Percentiles rank a stretch among this genome's conserved stretches.
These are phyloP conservation scores for Atta cephalotes DNA, from an alignment of 1,140 invertebrate species.

Conservation along the genomic window DNA sequence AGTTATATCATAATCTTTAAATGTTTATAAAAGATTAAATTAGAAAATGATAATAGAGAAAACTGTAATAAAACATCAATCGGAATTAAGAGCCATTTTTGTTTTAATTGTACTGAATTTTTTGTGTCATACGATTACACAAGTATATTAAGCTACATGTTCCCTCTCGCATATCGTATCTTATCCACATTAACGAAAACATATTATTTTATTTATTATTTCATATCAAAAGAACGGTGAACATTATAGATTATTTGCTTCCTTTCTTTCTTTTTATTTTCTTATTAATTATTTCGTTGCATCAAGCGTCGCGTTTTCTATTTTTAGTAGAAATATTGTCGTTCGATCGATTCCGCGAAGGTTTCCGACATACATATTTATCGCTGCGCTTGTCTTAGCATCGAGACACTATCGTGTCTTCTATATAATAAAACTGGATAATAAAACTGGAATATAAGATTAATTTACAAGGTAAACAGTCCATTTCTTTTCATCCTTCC, in stretches of 20 bases:
- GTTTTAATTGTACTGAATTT: background rate
- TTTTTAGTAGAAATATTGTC: background rate
- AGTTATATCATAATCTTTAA: background rate
- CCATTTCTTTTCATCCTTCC: background rate
- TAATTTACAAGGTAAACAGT: constrained; percentile 35
- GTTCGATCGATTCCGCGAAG: constrained; percentile 14
- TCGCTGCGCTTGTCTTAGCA: background rate
- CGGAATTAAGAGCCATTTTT: constrained; percentile 11
- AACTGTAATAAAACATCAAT: constrained; percentile 15
- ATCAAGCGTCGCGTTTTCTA: constrained; percentile 52
- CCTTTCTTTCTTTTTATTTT: background rate
- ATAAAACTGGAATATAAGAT: background rate
- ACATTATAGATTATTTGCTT: constrained; percentile 29
- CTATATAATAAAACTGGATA: too few species aligned
- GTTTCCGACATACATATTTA: background rate
- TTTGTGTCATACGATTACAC: background rate
- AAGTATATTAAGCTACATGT: background rate
- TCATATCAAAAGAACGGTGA: constrained; percentile 10
- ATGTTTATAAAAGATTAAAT: background rate
- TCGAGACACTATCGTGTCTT: too few species aligned
- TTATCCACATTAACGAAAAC: constrained; percentile 47
- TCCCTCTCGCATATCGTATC: constrained; percentile 1
- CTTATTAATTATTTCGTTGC: constrained; percentile 64
- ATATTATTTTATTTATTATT: constrained; percentile 13
- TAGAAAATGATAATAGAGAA: background rate